Evolutionary conservation across 2,888 invertebrate genomes (phyloP).

Genomic region (Suillia variegata): DNA sequence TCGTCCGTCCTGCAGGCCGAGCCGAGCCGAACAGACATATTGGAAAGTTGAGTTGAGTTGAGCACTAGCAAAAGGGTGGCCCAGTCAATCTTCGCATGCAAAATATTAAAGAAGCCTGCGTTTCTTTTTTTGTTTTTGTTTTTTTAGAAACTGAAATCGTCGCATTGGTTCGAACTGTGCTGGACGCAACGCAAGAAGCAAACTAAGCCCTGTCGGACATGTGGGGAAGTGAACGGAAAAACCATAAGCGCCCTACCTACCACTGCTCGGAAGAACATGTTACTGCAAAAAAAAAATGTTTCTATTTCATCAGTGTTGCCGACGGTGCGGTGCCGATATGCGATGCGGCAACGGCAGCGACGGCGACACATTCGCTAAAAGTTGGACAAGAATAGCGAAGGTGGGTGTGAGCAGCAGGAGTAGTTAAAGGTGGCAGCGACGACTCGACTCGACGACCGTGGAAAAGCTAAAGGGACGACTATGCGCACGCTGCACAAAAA

Average conservation of each 20-base stretch:
- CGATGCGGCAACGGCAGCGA: too few species aligned
- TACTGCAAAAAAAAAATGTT: slow-evolving; percentile 6
- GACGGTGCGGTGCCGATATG: too few species aligned
- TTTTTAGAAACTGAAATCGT: not conserved
- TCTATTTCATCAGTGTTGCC: slow-evolving; percentile 9
- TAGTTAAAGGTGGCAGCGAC: not conserved
- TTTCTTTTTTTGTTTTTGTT: not conserved
- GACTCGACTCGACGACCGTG: not conserved
- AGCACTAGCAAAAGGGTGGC: not conserved
- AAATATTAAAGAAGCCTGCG: slow-evolving; percentile 9
- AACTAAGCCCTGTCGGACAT: not conserved
- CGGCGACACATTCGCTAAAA: not conserved
- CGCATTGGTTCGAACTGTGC: too few species aligned
- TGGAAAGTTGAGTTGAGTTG: slow-evolving; percentile 33
- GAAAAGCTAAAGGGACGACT: not conserved
- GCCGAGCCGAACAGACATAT: too few species aligned
- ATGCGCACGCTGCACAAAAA: slow-evolving; percentile 36
- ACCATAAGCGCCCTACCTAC: not conserved
- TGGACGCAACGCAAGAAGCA: not conserved
- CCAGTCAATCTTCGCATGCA: not conserved
- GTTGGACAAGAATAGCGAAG: too few species aligned
- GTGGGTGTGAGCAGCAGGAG: not conserved
- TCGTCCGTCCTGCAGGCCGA: slow-evolving; percentile 20
- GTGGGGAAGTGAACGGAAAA: not conserved
- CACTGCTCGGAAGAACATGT: not conserved